phyloP scores from a whole-genome alignment of 2,888 invertebrate genomes.

The Hofmannophila pseudospretella region DNA sequence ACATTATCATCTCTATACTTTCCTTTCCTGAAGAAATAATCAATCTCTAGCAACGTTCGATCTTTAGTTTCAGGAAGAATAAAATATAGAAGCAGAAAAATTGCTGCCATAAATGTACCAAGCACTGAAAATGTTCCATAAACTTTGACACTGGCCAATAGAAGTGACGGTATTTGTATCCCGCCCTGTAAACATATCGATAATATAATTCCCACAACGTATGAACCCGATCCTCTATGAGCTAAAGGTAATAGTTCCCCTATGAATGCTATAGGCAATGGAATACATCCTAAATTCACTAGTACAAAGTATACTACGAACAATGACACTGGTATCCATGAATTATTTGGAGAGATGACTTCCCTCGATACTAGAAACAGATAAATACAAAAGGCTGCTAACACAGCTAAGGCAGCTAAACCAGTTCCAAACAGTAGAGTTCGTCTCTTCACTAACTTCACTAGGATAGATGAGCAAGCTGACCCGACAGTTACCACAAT shows the following conservation, averaged over 20 bases:
- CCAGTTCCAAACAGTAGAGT: too few relatives aligned
- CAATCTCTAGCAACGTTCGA: slow-evolving; percentile 37
- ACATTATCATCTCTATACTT: slow-evolving; percentile 5
- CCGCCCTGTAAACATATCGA: slow-evolving; percentile 31
- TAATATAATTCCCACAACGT: slow-evolving; percentile 30
- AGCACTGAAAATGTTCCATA: slow-evolving; percentile 32
- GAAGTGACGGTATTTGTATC: slow-evolving; percentile 38
- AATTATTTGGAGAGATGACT: slow-evolving; percentile 26
- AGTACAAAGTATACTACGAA: slow-evolving; percentile 42
- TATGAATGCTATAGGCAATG: too few relatives aligned
- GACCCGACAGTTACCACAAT: slow-evolving; percentile 39
- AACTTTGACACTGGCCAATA: slow-evolving; percentile 28
- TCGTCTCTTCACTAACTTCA: slow-evolving; percentile 41
- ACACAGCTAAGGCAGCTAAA: slow-evolving; percentile 28
- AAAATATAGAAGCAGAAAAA: slow-evolving; percentile 25
- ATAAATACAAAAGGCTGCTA: slow-evolving; percentile 33
- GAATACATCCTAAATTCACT: slow-evolving; percentile 50
- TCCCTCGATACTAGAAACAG: slow-evolving; percentile 29
- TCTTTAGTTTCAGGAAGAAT: slow-evolving; percentile 40
- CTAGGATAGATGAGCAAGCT: slow-evolving; percentile 35
- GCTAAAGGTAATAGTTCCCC: slow-evolving; percentile 54
- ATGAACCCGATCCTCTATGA: slow-evolving; percentile 41
- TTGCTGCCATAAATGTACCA: slow-evolving; percentile 17
- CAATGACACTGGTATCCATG: slow-evolving; percentile 35
- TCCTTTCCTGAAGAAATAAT: slow-evolving; percentile 29